These are phyloP conservation scores for Paratrypauchen microcephalus DNA, from an alignment of 2,797 vertebrate genomes.

Conservation along the genomic window DNA sequence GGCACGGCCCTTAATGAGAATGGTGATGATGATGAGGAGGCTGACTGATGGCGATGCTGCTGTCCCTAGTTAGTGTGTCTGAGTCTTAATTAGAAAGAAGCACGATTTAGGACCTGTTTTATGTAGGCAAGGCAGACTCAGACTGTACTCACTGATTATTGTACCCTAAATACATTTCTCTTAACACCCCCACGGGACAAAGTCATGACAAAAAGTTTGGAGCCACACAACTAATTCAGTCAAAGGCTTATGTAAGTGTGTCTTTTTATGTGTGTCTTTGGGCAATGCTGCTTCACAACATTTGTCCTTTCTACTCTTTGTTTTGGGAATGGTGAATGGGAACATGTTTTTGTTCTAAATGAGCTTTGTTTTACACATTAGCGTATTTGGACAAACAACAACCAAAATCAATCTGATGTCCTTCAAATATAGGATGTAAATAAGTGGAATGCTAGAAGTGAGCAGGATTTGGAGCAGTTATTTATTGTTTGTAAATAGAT, in stretches of 20 bases:
- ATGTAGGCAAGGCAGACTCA: conserved; percentile 51
- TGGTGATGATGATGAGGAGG: conserved; percentile 74
- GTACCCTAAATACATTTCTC: conserved; percentile 54
- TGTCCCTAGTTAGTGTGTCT: conserved; percentile 72
- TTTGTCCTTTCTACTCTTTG: conserved; percentile 33
- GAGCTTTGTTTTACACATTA: neutral
- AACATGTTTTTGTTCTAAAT: neutral
- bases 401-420: neutral
- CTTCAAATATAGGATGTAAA: neutral
- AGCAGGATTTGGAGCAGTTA: neutral
- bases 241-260: conserved; percentile 25
- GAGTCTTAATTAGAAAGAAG: conserved; percentile 70
- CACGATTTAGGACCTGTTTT: conserved; percentile 64
- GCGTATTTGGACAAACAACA: neutral
- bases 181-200: conserved; percentile 37
- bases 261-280: conserved; percentile 19
- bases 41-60: conserved; percentile 72
- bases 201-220: conserved; percentile 47
- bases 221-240: conserved; percentile 47
- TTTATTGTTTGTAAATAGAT: neutral
- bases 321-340: neutral
- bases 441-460: neutral
- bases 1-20: conserved; percentile 69
- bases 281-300: conserved; percentile 33
- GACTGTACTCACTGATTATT: conserved; percentile 63